phyloP scores from a whole-genome alignment of 2,888 invertebrate species.

The Nemoura dubitans region DNA sequence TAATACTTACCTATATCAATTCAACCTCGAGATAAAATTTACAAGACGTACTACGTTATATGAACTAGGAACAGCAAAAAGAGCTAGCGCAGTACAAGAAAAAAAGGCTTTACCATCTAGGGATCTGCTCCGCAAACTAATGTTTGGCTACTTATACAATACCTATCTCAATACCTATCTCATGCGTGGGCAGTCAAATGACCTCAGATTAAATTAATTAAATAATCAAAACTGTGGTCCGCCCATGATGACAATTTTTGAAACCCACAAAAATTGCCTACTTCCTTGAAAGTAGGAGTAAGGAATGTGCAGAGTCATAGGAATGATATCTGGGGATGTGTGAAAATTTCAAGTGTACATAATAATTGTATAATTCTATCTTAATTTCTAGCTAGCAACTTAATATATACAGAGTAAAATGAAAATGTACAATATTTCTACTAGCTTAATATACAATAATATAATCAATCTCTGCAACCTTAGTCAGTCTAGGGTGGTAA shows the following conservation, averaged over 20 bases:
- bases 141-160: background rate
- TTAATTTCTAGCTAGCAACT: background rate
- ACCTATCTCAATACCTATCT: too few relatives aligned
- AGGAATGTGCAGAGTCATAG: background rate
- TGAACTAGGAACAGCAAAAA: too few relatives aligned
- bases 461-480: constrained; percentile 26
- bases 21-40: too few relatives aligned
- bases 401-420: constrained; percentile 31
- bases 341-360: constrained; percentile 9
- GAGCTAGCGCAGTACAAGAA: too few relatives aligned
- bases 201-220: background rate
- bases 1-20: too few relatives aligned
- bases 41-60: too few relatives aligned
- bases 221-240: background rate
- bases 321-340: background rate
- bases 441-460: constrained; percentile 20
- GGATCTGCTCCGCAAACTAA: background rate
- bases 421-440: constrained; percentile 34
- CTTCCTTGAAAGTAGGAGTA: background rate
- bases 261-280: background rate
- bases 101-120: too few relatives aligned
- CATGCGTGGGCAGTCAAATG: background rate
- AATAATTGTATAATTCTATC: constrained; percentile 15
- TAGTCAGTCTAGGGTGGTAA: constrained; percentile 37
- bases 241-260: background rate